phyloP scores from a whole-genome alignment of 2,888 invertebrate genomes.

The Cephus nigrinus region DNA sequence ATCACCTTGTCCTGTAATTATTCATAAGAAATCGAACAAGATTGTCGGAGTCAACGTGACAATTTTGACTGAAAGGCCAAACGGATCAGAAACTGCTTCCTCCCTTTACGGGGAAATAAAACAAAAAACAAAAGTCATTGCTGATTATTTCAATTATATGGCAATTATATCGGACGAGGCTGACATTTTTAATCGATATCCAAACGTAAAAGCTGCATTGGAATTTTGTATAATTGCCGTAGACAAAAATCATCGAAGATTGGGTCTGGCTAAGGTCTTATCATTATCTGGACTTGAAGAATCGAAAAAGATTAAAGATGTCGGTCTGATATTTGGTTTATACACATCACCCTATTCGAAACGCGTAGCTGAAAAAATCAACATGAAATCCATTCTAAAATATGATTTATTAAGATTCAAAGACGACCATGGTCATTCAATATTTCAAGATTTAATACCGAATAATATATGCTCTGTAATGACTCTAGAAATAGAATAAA shows the following conservation, averaged over 20 bases:
- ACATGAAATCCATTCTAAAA: constrained; percentile 27
- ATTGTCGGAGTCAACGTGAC: constrained; percentile 39
- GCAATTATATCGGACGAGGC: constrained; percentile 31
- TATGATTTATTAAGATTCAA: constrained; percentile 29
- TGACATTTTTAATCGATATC: constrained; percentile 28
- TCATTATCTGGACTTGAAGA: constrained; percentile 27
- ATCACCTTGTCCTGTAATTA: constrained; percentile 35
- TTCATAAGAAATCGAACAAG: constrained; percentile 18
- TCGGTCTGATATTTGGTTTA: constrained; percentile 35
- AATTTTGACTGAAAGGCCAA: constrained; percentile 33
- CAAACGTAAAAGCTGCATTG: constrained; percentile 23
- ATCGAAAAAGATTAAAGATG: constrained; percentile 19
- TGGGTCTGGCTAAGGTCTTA: constrained; percentile 33
- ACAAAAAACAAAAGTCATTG: constrained; percentile 24
- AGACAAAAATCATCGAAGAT: constrained; percentile 33
- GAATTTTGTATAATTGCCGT: constrained; percentile 45
- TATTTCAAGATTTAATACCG: constrained; percentile 25
- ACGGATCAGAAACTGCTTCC: constrained; percentile 11
- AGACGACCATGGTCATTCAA: constrained; percentile 9
- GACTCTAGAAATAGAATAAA: constrained; percentile 21
- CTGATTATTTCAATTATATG: constrained; percentile 37
- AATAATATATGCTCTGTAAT: constrained; percentile 35
- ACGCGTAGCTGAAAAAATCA: constrained; percentile 31
- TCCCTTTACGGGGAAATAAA: constrained; percentile 20
- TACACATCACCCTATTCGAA: constrained; percentile 38